A percentile compares a stretch with the other conserved stretches of the same genome.
phyloP scores from a whole-genome alignment of 2,888 invertebrate species.

The Cataglyphis altisquamis region DNA sequence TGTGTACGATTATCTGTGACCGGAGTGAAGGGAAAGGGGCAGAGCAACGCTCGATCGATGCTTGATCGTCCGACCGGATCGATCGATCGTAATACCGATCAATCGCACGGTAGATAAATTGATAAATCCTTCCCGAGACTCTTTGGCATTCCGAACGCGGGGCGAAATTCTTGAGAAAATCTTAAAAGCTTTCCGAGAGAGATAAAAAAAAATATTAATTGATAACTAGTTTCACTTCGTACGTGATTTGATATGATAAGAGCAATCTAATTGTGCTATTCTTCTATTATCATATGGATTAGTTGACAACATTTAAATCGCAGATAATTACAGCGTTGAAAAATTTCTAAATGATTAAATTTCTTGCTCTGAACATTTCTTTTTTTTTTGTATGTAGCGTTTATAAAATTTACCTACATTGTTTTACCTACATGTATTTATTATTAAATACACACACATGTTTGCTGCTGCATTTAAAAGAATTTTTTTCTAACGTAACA shows the following conservation, averaged over 20 bases:
- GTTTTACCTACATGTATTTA: too few relatives aligned
- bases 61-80: constrained; percentile 10
- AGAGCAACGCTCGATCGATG: constrained; percentile 21
- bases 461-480: neutral
- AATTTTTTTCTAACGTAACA: neutral
- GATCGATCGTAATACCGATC: constrained; percentile 26
- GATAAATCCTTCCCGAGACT: constrained; percentile 36
- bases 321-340: neutral
- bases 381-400: neutral
- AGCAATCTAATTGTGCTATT: neutral
- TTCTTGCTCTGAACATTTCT: neutral
- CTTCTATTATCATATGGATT: neutral
- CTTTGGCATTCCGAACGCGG: constrained; percentile 15
- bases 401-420: too few relatives aligned
- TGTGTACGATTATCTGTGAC: constrained; percentile 46
- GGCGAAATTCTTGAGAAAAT: constrained; percentile 11
- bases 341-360: neutral
- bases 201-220: neutral
- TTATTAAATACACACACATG: too few relatives aligned
- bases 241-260: neutral
- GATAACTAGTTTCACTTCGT: neutral
- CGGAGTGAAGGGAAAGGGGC: neutral
- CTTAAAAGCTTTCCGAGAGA: neutral
- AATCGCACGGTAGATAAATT: constrained; percentile 34
- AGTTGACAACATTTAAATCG: neutral